phyloP scores from a whole-genome alignment of 2,113 vertebrate genomes.

The Myodes glareolus region DNA sequence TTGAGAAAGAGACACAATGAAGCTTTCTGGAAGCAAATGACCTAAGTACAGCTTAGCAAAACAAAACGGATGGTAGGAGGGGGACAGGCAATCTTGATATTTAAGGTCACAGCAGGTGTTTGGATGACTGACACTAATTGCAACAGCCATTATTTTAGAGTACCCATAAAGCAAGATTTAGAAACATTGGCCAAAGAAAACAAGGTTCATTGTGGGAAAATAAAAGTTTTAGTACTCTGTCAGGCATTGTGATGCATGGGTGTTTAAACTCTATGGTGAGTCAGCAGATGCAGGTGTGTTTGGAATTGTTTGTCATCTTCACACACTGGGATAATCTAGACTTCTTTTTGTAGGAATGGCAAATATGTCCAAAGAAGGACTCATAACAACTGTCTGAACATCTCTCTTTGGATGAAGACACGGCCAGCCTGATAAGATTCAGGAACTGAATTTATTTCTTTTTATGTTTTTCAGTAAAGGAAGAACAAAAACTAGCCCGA shows the following conservation, averaged over 20 bases:
- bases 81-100: neutral
- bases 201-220: neutral
- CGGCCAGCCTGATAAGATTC: neutral
- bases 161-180: conserved; percentile 4
- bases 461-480: conserved; percentile 89
- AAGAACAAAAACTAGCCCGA: conserved; percentile 91
- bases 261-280: neutral
- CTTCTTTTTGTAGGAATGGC: conserved; percentile 65
- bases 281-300: neutral
- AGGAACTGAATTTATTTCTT: conserved; percentile 57
- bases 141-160: neutral
- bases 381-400: neutral
- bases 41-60: neutral
- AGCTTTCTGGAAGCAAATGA: neutral
- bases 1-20: conserved; percentile 11
- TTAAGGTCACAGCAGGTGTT: neutral
- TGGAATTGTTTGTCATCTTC: neutral
- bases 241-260: neutral
- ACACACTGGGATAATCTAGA: conserved; percentile 53
- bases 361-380: conserved; percentile 48
- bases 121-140: neutral
- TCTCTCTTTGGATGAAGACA: neutral
- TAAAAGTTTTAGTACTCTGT: neutral
- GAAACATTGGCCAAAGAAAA: conserved; percentile 23
- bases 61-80: neutral